These are phyloP conservation scores for Lutjanus campechanus DNA, from an alignment of 2,797 vertebrate species.

Conservation along the genomic window DNA sequence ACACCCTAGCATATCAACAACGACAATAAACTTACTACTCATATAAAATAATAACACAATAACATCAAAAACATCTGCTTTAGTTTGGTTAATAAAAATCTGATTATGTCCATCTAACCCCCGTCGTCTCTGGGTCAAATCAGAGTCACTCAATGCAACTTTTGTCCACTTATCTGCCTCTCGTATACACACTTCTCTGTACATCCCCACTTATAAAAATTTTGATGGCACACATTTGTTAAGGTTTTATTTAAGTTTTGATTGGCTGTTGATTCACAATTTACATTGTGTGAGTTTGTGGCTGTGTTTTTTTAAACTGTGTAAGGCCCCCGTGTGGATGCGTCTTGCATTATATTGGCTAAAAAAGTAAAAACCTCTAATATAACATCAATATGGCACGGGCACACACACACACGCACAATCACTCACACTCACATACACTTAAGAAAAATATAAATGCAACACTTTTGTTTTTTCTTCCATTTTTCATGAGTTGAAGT, in stretches of 20 bases:
- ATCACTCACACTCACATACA: conserved; percentile 7
- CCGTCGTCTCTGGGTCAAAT: conserved; percentile 54
- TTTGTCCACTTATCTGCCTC: conserved; percentile 35
- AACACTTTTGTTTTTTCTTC: too few relatives aligned
- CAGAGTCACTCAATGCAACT: conserved; percentile 52
- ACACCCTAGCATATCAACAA: conserved; percentile 77
- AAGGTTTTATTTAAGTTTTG: conserved; percentile 62
- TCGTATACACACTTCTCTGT: conserved; percentile 45
- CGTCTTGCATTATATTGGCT: conserved; percentile 71
- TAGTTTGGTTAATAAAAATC: conserved; percentile 86
- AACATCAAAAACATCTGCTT: conserved; percentile 75
- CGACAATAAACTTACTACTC: conserved; percentile 76
- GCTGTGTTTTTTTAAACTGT: conserved; percentile 47
- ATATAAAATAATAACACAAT: conserved; percentile 83
- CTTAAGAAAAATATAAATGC: not conserved
- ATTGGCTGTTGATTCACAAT: conserved; percentile 73
- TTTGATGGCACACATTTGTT: conserved; percentile 77
- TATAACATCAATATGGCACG: conserved; percentile 78
- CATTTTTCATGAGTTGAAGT: too few relatives aligned
- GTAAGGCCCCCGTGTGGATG: conserved; percentile 63
- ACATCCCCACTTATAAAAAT: conserved; percentile 49
- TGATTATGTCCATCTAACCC: conserved; percentile 75
- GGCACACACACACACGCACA: conserved; percentile 37
- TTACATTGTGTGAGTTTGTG: conserved; percentile 46
- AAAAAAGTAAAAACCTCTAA: conserved; percentile 78